These are phyloP conservation scores for Hypolimnas misippus DNA, from an alignment of 2,888 invertebrate species.

Conservation along the genomic window DNA sequence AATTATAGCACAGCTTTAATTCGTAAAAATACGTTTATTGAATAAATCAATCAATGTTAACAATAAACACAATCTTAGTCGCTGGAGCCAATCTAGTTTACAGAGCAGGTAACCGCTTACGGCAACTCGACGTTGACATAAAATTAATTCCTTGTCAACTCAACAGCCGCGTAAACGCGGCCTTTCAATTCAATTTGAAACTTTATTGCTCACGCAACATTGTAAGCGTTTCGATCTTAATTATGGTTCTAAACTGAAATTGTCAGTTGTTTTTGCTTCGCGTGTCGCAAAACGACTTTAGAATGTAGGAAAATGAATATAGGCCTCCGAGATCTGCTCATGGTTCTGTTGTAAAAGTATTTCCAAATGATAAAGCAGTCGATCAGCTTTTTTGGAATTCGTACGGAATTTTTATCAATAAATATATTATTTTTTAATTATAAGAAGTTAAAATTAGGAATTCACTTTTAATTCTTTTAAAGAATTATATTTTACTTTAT, in stretches of 20 bases:
- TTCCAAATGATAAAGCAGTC: neutral
- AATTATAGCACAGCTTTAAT: too few relatives aligned
- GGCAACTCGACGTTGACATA: conserved; percentile 31
- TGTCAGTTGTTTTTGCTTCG: conserved; percentile 25
- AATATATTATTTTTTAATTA: too few relatives aligned
- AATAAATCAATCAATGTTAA: conserved; percentile 8
- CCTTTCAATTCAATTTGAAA: conserved; percentile 34
- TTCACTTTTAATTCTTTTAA: too few relatives aligned
- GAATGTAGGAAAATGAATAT: conserved; percentile 22
- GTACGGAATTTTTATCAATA: too few relatives aligned
- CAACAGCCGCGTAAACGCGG: conserved; percentile 29
- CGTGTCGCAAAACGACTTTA: conserved; percentile 16
- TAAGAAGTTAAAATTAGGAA: too few relatives aligned
- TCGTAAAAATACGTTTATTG: neutral
- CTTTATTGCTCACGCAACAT: conserved; percentile 21
- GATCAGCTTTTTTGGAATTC: too few relatives aligned
- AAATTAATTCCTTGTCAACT: conserved; percentile 35
- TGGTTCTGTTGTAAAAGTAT: neutral
- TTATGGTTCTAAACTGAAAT: conserved; percentile 20
- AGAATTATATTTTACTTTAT: too few relatives aligned
- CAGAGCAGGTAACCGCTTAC: conserved; percentile 18
- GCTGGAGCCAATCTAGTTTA: neutral
- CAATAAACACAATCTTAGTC: conserved; percentile 8
- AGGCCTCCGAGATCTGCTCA: neutral
- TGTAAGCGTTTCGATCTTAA: conserved; percentile 22